Base-by-base conservation (phyloP, 2,113 vertebrate genomes). In the Leptocoma aspasia region DNA sequence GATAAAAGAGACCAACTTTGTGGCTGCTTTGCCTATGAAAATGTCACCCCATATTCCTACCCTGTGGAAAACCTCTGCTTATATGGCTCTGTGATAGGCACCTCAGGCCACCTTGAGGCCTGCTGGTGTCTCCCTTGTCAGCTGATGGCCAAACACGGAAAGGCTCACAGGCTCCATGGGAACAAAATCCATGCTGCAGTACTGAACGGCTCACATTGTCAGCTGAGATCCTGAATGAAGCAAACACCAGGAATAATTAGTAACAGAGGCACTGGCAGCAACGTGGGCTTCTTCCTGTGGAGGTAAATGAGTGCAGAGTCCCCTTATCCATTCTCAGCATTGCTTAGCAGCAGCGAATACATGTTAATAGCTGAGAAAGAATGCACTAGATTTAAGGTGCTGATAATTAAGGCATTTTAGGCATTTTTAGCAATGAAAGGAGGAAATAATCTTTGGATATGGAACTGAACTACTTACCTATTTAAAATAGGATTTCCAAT, bases 401-500 rank as follows among this genome's bases (percentile, higher is more conserved):
- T 85, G 20, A 49, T 85, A 92, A 90, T 39, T 65, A 79, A 89
- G 65, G 49, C 42, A 31, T 15, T 82, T 92, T 10, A 80, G 50
- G 83, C 63, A 83, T 69, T 88, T 82, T 68, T 18, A 94, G 60
- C 44, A 76, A 42, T 33, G 37, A 83, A 86, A 69, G 27, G 42
- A 85, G 44, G 45, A 77, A 80, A 66, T 91, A 89, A n/a, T 33
- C 41, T 75, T 53, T 65, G 41, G 76, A 47, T 73, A 35, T 76
- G 71, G 95, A 93, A 82, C 66, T 4, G 6, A 92, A 53, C 10
- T 39, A 87, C 33, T 41, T 71, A 80, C 45, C 30, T 83, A 8
- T 81, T 92, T 90, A 85, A 94, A 88, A 73, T 54, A 76, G 39
- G 15, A 30, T 57, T 91, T 91, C 41, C 59, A 59, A 66, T 92